Evolutionary conservation across 1,140 invertebrate genomes (phyloP).

Genomic region (Drosophila repletoides): DNA sequence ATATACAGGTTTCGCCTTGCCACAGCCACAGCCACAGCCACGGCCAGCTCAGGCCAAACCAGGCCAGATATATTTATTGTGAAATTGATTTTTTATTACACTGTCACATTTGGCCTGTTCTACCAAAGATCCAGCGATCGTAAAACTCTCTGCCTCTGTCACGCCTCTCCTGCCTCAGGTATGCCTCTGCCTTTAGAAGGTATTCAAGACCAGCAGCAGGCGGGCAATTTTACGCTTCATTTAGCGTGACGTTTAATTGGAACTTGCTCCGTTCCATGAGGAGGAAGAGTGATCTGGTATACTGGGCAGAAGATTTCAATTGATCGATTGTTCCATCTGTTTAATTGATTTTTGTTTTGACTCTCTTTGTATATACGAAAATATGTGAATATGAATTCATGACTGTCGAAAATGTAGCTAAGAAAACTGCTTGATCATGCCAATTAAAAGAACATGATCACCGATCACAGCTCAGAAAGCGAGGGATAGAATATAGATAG

Average conservation of each 20-base stretch:
- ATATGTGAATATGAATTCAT: slow-evolving; percentile 37
- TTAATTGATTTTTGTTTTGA: slow-evolving; percentile 78
- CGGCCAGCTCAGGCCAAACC: no score
- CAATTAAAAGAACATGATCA: slow-evolving; percentile 57
- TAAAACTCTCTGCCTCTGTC: slow-evolving; percentile 15
- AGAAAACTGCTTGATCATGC: slow-evolving; percentile 49
- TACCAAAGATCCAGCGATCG: slow-evolving; percentile 38
- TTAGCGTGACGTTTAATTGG: slow-evolving; percentile 80
- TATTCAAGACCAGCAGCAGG: slow-evolving; percentile 75
- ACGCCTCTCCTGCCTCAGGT: not conserved
- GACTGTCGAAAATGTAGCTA: slow-evolving; percentile 38
- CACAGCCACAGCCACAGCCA: not conserved
- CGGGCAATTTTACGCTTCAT: slow-evolving; percentile 80
- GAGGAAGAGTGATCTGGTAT: slow-evolving; percentile 12
- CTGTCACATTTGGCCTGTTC: slow-evolving; percentile 72
- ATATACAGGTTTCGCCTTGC: slow-evolving; percentile 58
- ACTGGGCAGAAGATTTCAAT: slow-evolving; percentile 27
- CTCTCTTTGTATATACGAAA: slow-evolving; percentile 40
- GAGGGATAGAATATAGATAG: not conserved
- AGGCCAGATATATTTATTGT: slow-evolving; percentile 72
- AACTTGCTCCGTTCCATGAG: slow-evolving; percentile 57
- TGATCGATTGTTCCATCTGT: slow-evolving; percentile 66
- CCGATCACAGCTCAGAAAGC: slow-evolving; percentile 21
- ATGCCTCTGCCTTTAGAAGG: slow-evolving; percentile 10
- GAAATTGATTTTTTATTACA: slow-evolving; percentile 81